Evolutionary conservation across 2,888 invertebrate species (phyloP), one percentile per base, ranked within the genome.

Genomic region (Quadroppia sp.): DNA sequence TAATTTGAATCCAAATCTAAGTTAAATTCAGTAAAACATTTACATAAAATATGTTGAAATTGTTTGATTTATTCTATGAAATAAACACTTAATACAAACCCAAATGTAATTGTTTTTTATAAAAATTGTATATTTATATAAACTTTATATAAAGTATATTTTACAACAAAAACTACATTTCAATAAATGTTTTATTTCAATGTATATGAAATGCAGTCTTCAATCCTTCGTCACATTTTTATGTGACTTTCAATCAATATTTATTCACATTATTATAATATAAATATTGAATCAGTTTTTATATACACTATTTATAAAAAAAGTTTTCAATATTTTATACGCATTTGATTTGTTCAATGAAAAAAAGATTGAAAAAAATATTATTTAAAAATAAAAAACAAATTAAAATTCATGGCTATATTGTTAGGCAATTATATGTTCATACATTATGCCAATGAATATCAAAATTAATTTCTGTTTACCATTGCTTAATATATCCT

Each of bases 401-500:
- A 32, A 59, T 59, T 30, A 59, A 59, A 56, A 59, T 59, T 32
- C 59, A 59, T 59, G 59, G 59, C 17, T 59, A n/a, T n/a, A 32
- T 59, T 59, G 32, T 59, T 59, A 13, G 32, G 28, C 32, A n/a
- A 30, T 59, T 32, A n/a, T 28, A 59, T 59, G 32, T 17, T 32
- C 17, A n/a, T 32, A 32, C 32, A 59, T 23, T 30, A 28, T 17
- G 9, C 32, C 17, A 13, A 28, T 25, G 23, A 28, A 59, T 32
- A 59, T 1, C 15, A 6, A 25, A 59, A 32, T 59, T 32, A 28
- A 59, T 59, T 59, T 53, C 6, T 23, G 25, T 28, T n/a, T 59
- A 28, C 17, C n/a, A 59, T 59, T 59, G 59, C 59, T 59, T 59
- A 59, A 59, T n/a, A 59, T 32, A 59, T 30, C 59, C 59, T 59